These are phyloP conservation scores for Pterocles gutturalis DNA, from an alignment of 2,113 vertebrate species.

Conservation along the genomic window DNA sequence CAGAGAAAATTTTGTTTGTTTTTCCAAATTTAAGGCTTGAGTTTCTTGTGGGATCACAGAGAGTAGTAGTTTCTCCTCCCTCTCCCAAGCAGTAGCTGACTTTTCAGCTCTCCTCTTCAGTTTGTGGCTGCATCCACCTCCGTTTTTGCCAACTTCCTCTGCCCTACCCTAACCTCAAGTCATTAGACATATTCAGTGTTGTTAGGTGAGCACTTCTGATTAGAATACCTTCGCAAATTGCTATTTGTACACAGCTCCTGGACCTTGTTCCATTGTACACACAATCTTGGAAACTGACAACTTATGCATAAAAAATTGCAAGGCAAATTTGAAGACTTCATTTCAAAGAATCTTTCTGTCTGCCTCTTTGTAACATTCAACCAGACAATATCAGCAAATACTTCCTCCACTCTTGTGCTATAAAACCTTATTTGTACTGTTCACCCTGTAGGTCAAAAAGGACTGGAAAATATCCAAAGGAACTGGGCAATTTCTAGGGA, in stretches of 20 bases:
- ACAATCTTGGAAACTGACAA: background rate
- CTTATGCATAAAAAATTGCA: background rate
- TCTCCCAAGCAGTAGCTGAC: background rate
- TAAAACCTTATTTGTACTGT: background rate
- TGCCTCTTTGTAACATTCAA: background rate
- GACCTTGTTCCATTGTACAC: background rate
- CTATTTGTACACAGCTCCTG: background rate
- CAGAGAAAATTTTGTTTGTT: background rate
- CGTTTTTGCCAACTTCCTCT: background rate
- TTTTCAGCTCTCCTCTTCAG: background rate
- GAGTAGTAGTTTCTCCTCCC: background rate
- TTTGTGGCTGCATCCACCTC: background rate
- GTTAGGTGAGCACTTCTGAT: background rate
- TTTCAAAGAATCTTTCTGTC: background rate
- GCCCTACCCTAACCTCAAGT: background rate
- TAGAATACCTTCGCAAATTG: background rate
- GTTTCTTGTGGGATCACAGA: background rate
- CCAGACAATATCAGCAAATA: background rate
- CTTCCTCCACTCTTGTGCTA: background rate
- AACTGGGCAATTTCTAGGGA: background rate
- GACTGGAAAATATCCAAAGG: conserved; percentile 13
- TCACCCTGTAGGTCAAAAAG: background rate
- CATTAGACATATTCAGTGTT: background rate
- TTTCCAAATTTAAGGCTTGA: background rate
- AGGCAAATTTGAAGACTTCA: background rate